Evolutionary conservation across 1,140 invertebrate genomes (phyloP).

Genomic region (Hetaerina americana): DNA sequence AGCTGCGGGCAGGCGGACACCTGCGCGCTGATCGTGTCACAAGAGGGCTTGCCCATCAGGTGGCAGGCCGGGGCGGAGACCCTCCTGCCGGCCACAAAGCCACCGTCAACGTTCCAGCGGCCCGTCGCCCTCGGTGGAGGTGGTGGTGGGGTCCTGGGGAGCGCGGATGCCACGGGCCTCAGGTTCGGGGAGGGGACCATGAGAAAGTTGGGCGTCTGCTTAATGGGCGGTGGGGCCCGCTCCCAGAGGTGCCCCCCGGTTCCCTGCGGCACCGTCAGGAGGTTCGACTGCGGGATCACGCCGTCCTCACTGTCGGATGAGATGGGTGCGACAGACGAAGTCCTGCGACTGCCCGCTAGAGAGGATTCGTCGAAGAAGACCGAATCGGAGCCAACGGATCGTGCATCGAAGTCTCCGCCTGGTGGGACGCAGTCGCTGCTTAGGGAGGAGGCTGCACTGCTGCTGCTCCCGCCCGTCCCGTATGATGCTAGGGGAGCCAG

Average conservation of each 20-base stretch:
- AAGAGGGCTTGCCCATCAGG: background rate
- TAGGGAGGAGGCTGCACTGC: background rate
- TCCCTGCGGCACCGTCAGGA: background rate
- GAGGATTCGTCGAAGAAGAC: constrained; percentile 7
- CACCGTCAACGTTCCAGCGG: background rate
- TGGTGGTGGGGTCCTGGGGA: background rate
- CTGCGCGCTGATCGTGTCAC: background rate
- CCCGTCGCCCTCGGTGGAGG: background rate
- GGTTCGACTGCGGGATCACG: background rate
- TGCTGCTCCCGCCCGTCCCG: background rate
- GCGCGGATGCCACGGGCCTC: background rate
- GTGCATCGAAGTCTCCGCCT: constrained; percentile 2
- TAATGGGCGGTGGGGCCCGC: background rate
- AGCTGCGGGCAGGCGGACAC: background rate
- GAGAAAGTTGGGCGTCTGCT: background rate
- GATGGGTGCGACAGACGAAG: background rate
- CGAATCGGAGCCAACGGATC: constrained; percentile 9
- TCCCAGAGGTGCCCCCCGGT: background rate
- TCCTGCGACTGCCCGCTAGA: background rate
- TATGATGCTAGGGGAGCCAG: constrained; percentile 1
- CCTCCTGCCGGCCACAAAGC: background rate
- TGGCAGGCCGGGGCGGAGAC: background rate
- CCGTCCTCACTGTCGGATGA: background rate
- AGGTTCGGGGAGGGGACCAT: background rate
- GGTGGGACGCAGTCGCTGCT: background rate